phyloP scores from a whole-genome alignment of 1,140 invertebrate genomes.

The Formica exsecta region DNA sequence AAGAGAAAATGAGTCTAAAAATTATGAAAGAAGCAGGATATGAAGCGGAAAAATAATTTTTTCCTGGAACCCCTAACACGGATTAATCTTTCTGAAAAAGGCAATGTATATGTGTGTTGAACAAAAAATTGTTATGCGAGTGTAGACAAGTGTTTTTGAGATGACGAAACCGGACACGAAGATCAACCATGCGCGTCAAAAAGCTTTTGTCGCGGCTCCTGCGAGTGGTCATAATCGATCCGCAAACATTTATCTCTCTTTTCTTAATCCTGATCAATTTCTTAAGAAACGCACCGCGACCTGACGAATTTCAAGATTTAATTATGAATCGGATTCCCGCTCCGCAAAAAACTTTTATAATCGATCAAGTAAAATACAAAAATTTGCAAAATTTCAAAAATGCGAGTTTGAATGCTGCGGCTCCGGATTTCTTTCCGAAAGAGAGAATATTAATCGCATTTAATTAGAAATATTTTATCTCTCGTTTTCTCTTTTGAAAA shows the following conservation, averaged over 20 bases:
- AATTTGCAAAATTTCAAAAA: not conserved
- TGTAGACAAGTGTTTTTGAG: conserved; percentile 16
- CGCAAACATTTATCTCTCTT: conserved; percentile 36
- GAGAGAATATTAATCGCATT: no score
- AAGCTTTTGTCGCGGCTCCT: conserved; percentile 63
- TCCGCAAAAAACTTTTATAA: not conserved
- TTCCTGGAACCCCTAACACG: not conserved
- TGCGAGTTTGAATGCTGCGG: no score
- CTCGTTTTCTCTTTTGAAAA: no score
- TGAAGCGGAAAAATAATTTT: not conserved
- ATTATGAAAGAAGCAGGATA: not conserved
- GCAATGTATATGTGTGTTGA: no score
- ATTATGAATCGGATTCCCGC: not conserved
- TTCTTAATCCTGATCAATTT: conserved; percentile 10
- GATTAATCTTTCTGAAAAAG: conserved; percentile 20
- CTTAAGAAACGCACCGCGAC: not conserved
- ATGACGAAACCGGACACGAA: conserved; percentile 22
- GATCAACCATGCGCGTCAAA: conserved; percentile 69
- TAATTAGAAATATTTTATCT: no score
- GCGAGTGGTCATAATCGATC: conserved; percentile 32
- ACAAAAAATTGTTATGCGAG: conserved; percentile 10
- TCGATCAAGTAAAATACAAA: not conserved
- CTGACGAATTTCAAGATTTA: conserved; percentile 58
- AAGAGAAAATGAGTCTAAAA: no score
- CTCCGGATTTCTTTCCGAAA: no score